Evolutionary conservation across 1,140 invertebrate genomes (phyloP).

Genomic region (Phenacoccus solenopsis): DNA sequence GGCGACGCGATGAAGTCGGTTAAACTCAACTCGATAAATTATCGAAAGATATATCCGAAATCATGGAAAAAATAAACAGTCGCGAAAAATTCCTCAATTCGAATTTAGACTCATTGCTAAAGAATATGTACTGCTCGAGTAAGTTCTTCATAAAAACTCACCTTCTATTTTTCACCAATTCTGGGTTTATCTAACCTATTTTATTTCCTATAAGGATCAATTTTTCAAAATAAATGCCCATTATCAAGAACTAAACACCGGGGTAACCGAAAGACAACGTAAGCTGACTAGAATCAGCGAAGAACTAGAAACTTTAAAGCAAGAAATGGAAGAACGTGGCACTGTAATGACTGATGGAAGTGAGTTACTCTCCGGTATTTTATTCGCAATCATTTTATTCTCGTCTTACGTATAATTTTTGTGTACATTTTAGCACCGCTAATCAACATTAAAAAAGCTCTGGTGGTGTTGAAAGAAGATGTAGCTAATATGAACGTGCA

Average conservation of each 20-base stretch:
- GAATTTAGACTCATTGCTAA: constrained; percentile 61
- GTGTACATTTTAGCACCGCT: constrained; percentile 57
- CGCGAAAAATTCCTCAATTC: constrained; percentile 79
- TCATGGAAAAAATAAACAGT: constrained; percentile 68
- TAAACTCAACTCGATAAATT: constrained; percentile 63
- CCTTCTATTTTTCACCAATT: background rate
- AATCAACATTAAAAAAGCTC: constrained; percentile 76
- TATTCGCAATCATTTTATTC: constrained; percentile 14
- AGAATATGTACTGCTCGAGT: constrained; percentile 54
- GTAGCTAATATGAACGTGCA: constrained; percentile 81
- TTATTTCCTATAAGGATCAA: background rate
- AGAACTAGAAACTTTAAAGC: constrained; percentile 75
- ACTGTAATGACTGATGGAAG: constrained; percentile 86
- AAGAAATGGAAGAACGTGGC: constrained; percentile 83
- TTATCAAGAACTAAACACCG: constrained; percentile 57
- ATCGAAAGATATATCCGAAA: constrained; percentile 55
- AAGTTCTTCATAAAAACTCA: too few relatives aligned
- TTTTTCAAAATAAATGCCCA: constrained; percentile 45
- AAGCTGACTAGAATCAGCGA: constrained; percentile 67
- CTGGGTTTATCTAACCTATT: background rate
- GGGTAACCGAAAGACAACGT: constrained; percentile 68
- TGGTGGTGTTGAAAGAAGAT: constrained; percentile 71
- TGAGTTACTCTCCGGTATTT: constrained; percentile 39
- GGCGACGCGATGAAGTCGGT: constrained; percentile 46
- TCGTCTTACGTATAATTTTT: constrained; percentile 20